Conservation (phyloP, 64 coral and sea anemone genomes). For the Pocillopora verrucosa region DNA sequence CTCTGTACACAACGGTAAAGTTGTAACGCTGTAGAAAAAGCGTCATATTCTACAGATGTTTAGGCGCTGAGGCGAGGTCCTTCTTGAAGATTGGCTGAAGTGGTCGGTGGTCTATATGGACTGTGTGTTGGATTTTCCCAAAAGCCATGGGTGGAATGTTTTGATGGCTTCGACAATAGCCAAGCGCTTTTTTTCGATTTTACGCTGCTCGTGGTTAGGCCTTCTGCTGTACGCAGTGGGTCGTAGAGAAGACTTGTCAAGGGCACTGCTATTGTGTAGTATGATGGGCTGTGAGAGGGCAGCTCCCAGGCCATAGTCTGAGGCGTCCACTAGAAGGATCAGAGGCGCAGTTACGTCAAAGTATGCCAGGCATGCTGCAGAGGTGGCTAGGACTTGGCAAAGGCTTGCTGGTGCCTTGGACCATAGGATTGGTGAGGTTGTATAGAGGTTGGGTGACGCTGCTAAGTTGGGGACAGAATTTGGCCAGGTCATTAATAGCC, state of each 20-base stretch:
- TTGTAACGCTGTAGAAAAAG: not conserved
- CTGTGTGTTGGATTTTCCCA: slow-evolving; percentile 3
- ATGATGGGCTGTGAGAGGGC: not conserved
- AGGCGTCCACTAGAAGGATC: not conserved
- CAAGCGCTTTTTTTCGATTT: too few relatives aligned
- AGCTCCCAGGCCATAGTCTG: not conserved
- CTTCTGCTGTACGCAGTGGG: not conserved
- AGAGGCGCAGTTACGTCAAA: too few relatives aligned
- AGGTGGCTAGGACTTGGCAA: too few relatives aligned
- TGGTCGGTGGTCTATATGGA: slow-evolving; percentile 15
- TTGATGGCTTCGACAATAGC: too few relatives aligned
- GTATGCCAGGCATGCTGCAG: too few relatives aligned
- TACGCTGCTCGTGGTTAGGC: too few relatives aligned
- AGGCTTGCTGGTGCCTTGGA: too few relatives aligned
- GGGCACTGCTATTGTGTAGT: not conserved
- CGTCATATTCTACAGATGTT: not conserved
- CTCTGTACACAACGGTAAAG: not conserved
- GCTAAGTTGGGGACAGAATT: too few relatives aligned
- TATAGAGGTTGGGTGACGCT: too few relatives aligned
- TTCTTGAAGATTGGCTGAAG: slow-evolving; percentile 34
- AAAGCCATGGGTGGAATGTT: too few relatives aligned
- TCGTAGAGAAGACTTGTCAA: not conserved
- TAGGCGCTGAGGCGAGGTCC: not conserved
- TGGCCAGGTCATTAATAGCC: too few relatives aligned
- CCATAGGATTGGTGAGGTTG: too few relatives aligned